Percentiles rank a stretch among this genome's conserved stretches.
phyloP scores from a whole-genome alignment of 2,888 invertebrate genomes.

The Dermolepida albohirtum region DNA sequence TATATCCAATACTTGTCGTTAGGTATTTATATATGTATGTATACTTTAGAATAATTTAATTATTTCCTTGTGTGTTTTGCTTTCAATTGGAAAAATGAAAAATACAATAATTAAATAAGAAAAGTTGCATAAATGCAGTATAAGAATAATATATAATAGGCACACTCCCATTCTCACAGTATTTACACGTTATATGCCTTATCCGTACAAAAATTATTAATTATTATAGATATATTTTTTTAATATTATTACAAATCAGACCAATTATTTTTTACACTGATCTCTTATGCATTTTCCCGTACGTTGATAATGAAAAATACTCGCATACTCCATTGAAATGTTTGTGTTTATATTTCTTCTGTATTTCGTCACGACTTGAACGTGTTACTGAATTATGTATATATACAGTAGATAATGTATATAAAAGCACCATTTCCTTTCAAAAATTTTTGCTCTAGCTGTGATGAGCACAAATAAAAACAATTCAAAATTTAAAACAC shows the following conservation, averaged over 20 bases:
- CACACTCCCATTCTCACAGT: constrained; percentile 41
- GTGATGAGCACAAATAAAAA: too few species aligned
- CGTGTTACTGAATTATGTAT: neutral
- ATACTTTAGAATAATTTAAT: constrained; percentile 37
- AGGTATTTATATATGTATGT: constrained; percentile 14
- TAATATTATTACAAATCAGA: constrained; percentile 43
- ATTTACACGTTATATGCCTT: constrained; percentile 45
- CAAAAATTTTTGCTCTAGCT: too few species aligned
- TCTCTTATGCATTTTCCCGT: constrained; percentile 4
- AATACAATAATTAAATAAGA: neutral
- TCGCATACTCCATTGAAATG: constrained; percentile 27
- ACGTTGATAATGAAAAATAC: constrained; percentile 4
- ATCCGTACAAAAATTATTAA: constrained; percentile 45
- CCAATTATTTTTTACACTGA: constrained; percentile 39
- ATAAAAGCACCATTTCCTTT: constrained; percentile 41
- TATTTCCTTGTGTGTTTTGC: constrained; percentile 14
- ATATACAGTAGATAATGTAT: constrained; percentile 21
- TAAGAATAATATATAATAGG: constrained; percentile 37
- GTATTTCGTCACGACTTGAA: too few species aligned
- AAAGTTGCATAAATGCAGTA: constrained; percentile 37
- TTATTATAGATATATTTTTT: constrained; percentile 42
- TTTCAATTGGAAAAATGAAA: constrained; percentile 6
- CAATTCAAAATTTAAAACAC: neutral
- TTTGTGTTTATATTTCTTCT: neutral
- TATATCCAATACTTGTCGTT: constrained; percentile 44